Percentiles rank a stretch among this genome's conserved stretches.
These are phyloP conservation scores for Sarcophaga caerulescens DNA, from an alignment of 2,888 invertebrate species.

Conservation along the genomic window DNA sequence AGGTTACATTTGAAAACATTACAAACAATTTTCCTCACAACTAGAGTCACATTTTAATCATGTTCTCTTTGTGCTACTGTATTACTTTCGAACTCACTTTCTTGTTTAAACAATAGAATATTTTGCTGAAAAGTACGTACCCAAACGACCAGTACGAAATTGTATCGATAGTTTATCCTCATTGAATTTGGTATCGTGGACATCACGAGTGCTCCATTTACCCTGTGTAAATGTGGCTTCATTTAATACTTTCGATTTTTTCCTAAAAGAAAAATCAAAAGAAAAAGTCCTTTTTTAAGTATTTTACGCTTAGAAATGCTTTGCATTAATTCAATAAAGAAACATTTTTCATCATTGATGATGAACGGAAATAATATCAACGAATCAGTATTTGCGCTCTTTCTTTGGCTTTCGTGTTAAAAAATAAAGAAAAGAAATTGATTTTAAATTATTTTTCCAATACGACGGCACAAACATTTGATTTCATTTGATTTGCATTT, in stretches of 20 bases:
- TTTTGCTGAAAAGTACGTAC: constrained; percentile 72
- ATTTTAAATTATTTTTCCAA: not conserved
- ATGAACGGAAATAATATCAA: not conserved
- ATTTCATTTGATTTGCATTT: constrained; percentile 2
- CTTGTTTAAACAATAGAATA: not conserved
- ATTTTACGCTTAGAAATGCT: no score
- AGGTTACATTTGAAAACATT: no score
- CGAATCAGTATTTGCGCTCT: not conserved
- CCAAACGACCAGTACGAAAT: constrained; percentile 88
- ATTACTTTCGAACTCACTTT: no score
- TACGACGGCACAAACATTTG: not conserved
- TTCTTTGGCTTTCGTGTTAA: not conserved
- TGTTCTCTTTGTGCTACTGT: no score
- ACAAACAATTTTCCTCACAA: no score
- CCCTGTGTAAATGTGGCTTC: constrained; percentile 75
- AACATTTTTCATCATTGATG: not conserved
- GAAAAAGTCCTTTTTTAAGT: not conserved
- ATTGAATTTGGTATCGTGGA: constrained; percentile 91
- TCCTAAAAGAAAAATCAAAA: constrained; percentile 66
- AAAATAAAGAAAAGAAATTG: not conserved
- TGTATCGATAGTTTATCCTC: constrained; percentile 91
- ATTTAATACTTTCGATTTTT: constrained; percentile 70
- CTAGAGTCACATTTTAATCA: no score
- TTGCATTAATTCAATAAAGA: not conserved
- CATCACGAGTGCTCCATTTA: constrained; percentile 87